A percentile compares a stretch with the other conserved stretches of the same genome.
Conservation (phyloP, 1,140 invertebrate species). For the Thaumetopoea pityocampa region DNA sequence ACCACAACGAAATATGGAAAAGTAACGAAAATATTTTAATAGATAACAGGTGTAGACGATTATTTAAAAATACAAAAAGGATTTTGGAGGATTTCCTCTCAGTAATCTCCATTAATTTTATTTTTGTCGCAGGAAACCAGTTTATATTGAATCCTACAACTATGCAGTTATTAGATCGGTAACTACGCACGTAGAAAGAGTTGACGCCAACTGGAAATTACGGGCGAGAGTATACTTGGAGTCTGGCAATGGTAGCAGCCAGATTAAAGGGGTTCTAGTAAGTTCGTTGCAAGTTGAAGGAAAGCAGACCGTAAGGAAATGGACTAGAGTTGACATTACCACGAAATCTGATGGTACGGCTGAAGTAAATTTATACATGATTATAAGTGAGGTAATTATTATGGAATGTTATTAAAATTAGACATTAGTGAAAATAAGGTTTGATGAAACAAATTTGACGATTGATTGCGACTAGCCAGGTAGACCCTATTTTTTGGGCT, state of each 20-base stretch:
- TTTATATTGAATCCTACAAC: constrained; percentile 76
- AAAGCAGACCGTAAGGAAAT: constrained; percentile 32
- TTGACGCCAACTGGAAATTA: constrained; percentile 61
- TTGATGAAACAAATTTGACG: too few relatives aligned
- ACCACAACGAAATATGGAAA: too few relatives aligned
- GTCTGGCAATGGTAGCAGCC: constrained; percentile 39
- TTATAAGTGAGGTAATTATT: constrained; percentile 47
- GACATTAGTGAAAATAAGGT: too few relatives aligned
- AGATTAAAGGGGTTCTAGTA: constrained; percentile 33
- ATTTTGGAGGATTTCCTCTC: too few relatives aligned
- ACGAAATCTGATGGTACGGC: constrained; percentile 36
- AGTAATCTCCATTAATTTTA: not conserved
- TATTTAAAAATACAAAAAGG: too few relatives aligned
- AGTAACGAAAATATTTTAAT: too few relatives aligned
- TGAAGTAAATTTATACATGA: constrained; percentile 45
- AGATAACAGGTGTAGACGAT: too few relatives aligned
- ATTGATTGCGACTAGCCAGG: too few relatives aligned
- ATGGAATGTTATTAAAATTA: too few relatives aligned
- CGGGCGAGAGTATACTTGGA: constrained; percentile 75
- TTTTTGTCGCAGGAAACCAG: constrained; percentile 65
- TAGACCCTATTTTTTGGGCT: too few relatives aligned
- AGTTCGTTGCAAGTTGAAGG: constrained; percentile 38
- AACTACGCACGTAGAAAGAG: constrained; percentile 55
- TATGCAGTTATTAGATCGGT: constrained; percentile 76
- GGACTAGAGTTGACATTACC: constrained; percentile 25